Evolutionary conservation across 2,113 vertebrate genomes (phyloP).

Genomic region (Machaerirhynchus nigripectus): DNA sequence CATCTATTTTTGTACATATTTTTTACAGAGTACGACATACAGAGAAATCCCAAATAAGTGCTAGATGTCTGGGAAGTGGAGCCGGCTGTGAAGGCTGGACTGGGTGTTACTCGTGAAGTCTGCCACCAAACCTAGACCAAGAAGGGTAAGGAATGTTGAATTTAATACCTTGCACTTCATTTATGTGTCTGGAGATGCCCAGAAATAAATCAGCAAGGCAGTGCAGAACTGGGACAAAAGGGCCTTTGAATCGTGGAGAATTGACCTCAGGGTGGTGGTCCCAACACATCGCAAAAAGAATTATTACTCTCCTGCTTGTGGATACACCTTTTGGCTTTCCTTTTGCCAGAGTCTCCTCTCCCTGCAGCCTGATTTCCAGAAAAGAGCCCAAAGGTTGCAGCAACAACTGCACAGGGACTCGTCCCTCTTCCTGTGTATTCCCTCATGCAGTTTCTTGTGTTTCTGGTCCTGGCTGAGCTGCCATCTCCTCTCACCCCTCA

Average conservation of each 20-base stretch:
- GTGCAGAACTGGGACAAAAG: neutral
- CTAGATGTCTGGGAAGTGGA: neutral
- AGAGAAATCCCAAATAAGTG: neutral
- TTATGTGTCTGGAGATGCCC: neutral
- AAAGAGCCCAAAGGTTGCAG: neutral
- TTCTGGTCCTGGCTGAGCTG: neutral
- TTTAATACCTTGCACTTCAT: neutral
- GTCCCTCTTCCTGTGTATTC: neutral
- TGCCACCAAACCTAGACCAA: neutral
- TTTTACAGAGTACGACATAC: neutral
- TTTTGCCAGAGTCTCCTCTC: neutral
- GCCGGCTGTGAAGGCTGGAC: neutral
- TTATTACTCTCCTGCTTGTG: neutral
- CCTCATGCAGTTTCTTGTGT: neutral
- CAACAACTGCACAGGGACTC: neutral
- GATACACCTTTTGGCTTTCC: neutral
- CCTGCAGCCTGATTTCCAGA: neutral
- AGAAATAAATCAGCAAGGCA: neutral
- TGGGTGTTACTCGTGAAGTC: neutral
- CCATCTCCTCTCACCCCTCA: neutral
- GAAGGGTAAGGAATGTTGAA: neutral
- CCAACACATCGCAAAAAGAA: neutral
- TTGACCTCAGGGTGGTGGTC: neutral
- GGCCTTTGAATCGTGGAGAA: neutral
- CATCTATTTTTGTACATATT: neutral